These are phyloP conservation scores for Drosophila bifasciata DNA, from an alignment of 1,140 invertebrate species.

Conservation along the genomic window DNA sequence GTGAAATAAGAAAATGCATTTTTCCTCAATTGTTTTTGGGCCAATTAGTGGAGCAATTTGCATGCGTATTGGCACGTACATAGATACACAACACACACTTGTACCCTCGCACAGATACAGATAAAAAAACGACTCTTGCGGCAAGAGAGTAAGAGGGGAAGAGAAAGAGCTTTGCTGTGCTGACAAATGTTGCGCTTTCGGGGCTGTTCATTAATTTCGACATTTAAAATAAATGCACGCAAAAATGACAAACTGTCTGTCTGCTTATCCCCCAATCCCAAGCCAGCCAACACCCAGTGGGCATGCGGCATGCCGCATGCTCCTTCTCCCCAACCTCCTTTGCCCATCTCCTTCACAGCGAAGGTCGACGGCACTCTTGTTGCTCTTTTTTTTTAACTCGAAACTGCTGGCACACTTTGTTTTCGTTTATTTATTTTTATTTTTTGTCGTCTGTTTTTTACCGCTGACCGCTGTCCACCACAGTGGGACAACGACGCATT, in stretches of 20 bases:
- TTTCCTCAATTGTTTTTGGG: slow-evolving; percentile 9
- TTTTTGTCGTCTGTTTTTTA: slow-evolving; percentile 10
- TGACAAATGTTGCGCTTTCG: slow-evolving; percentile 11
- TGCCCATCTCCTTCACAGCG: slow-evolving; percentile 25
- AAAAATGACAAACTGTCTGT: slow-evolving; percentile 45
- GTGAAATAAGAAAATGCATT: slow-evolving; percentile 3
- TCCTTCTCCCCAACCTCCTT: neutral
- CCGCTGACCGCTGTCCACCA: slow-evolving; percentile 39
- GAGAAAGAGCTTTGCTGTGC: slow-evolving; percentile 4
- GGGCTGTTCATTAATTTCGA: slow-evolving; percentile 57
- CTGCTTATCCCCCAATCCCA: slow-evolving; percentile 6
- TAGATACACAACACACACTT: no score
- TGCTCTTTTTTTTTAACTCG: neutral
- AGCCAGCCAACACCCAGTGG: neutral
- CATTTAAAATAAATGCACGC: slow-evolving; percentile 53
- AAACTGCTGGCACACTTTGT: slow-evolving; percentile 52
- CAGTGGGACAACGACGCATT: slow-evolving; percentile 17
- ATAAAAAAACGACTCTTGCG: no score
- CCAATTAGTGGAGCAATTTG: slow-evolving; percentile 38
- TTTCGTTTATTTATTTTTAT: slow-evolving; percentile 22
- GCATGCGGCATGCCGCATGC: neutral
- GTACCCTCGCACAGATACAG: no score
- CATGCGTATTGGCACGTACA: slow-evolving; percentile 2
- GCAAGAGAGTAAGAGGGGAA: no score
- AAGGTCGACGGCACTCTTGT: slow-evolving; percentile 49